These are phyloP conservation scores for Drosophila meridiana DNA, from an alignment of 2,888 invertebrate genomes.

Conservation along the genomic window DNA sequence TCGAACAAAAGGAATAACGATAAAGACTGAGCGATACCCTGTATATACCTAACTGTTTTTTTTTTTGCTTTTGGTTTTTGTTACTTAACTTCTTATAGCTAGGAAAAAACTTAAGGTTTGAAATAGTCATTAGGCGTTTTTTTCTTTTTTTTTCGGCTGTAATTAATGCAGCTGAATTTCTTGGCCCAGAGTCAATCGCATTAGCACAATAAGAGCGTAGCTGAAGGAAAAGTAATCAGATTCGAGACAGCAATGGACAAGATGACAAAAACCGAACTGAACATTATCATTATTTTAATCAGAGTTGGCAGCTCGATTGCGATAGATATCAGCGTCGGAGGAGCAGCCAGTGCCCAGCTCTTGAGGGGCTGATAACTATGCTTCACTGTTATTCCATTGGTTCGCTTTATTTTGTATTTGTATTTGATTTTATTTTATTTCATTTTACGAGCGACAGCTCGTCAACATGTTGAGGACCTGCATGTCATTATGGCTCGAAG, in stretches of 20 bases:
- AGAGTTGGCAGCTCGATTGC: slow-evolving; percentile 53
- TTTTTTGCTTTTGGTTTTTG: no score
- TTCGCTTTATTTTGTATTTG: slow-evolving; percentile 3
- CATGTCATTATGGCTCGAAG: slow-evolving; percentile 66
- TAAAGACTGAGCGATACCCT: slow-evolving; percentile 3
- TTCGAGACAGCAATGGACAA: slow-evolving; percentile 16
- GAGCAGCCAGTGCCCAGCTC: slow-evolving; percentile 1
- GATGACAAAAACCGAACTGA: slow-evolving; percentile 30
- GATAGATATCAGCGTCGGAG: slow-evolving; percentile 58
- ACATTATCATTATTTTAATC: slow-evolving; percentile 68
- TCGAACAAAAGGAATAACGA: slow-evolving; percentile 1
- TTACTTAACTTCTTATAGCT: background rate
- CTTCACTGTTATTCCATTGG: slow-evolving; percentile 26
- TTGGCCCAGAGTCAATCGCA: slow-evolving; percentile 52
- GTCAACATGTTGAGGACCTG: slow-evolving; percentile 62
- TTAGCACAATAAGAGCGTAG: slow-evolving; percentile 41
- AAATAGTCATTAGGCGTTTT: slow-evolving; percentile 40
- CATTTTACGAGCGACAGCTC: slow-evolving; percentile 58
- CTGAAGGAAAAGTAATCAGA: slow-evolving; percentile 34
- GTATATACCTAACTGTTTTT: no score
- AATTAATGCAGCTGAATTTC: slow-evolving; percentile 52
- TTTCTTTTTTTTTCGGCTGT: slow-evolving; percentile 8
- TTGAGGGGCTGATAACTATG: slow-evolving; percentile 30
- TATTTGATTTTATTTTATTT: slow-evolving; percentile 12
- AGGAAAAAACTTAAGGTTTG: slow-evolving; percentile 1